Conservation (phyloP, 2,888 invertebrate genomes). For the Venusia cambrica region DNA sequence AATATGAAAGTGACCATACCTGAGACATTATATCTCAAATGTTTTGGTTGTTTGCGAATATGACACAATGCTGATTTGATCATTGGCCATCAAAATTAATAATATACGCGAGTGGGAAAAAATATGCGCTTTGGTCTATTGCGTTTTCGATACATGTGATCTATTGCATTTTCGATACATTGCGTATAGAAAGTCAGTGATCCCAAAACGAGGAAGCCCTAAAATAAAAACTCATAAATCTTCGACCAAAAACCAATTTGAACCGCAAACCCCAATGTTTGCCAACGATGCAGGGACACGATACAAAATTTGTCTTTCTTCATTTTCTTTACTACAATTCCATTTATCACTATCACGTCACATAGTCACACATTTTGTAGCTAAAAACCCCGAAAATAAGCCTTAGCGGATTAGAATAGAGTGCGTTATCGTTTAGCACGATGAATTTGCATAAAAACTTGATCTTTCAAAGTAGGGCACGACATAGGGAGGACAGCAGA, state of each 20-base stretch:
- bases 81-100: too few species aligned
- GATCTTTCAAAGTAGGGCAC: slow-evolving; percentile 21
- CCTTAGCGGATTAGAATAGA: background rate
- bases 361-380: slow-evolving; percentile 13
- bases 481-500: too few species aligned
- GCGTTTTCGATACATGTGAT: too few species aligned
- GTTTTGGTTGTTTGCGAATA: too few species aligned
- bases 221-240: slow-evolving; percentile 28
- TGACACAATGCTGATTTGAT: too few species aligned
- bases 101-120: too few species aligned
- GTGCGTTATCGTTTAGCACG: background rate
- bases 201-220: slow-evolving; percentile 18
- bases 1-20: too few species aligned
- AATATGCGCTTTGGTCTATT: too few species aligned
- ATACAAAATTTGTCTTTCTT: slow-evolving; percentile 62
- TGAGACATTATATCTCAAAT: too few species aligned
- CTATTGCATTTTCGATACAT: too few species aligned
- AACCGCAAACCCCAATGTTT: slow-evolving; percentile 41
- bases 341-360: slow-evolving; percentile 54
- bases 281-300: slow-evolving; percentile 53
- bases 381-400: slow-evolving; percentile 1
- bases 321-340: slow-evolving; percentile 45
- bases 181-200: slow-evolving; percentile 16
- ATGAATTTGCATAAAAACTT: slow-evolving; percentile 24
- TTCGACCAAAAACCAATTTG: slow-evolving; percentile 29